These are phyloP conservation scores for Blastobasis lacticolella DNA, from an alignment of 2,888 invertebrate species.

Conservation along the genomic window DNA sequence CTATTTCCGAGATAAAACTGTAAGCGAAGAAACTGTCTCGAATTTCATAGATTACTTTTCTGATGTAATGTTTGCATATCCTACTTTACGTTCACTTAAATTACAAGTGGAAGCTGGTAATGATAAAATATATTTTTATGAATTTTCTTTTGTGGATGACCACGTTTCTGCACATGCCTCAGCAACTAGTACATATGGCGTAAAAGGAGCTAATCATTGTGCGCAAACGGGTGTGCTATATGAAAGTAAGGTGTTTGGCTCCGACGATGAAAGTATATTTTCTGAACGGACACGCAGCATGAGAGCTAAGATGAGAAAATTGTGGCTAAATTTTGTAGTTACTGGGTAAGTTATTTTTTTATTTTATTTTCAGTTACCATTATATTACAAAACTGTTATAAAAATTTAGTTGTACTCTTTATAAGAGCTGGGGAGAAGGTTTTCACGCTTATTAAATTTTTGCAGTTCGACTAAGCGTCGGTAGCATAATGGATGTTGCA, in stretches of 20 bases:
- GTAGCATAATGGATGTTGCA: too few species aligned
- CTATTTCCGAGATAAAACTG: conserved; percentile 26
- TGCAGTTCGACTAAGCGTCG: too few species aligned
- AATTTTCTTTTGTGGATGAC: conserved; percentile 28
- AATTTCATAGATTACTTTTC: conserved; percentile 29
- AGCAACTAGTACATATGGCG: conserved; percentile 13
- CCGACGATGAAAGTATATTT: conserved; percentile 9
- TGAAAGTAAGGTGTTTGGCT: conserved; percentile 8
- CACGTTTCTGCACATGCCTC: conserved; percentile 12
- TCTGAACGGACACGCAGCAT: conserved; percentile 18
- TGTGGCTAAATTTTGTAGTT: conserved; percentile 36
- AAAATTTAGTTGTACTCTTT: too few species aligned
- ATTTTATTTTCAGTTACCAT: too few species aligned
- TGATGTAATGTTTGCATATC: conserved; percentile 25
- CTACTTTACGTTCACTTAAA: conserved; percentile 21
- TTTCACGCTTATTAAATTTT: too few species aligned
- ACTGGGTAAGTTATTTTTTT: conserved; percentile 25
- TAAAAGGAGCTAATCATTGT: conserved; percentile 28
- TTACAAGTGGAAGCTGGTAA: conserved; percentile 24
- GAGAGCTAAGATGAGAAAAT: conserved; percentile 20
- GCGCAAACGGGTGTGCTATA: conserved; percentile 24
- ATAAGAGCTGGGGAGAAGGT: too few species aligned
- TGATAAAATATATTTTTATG: conserved; percentile 28
- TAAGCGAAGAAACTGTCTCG: conserved; percentile 22
- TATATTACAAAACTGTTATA: too few species aligned